Conservation (phyloP, 2,888 invertebrate genomes). For the Cosmia pyralina region DNA sequence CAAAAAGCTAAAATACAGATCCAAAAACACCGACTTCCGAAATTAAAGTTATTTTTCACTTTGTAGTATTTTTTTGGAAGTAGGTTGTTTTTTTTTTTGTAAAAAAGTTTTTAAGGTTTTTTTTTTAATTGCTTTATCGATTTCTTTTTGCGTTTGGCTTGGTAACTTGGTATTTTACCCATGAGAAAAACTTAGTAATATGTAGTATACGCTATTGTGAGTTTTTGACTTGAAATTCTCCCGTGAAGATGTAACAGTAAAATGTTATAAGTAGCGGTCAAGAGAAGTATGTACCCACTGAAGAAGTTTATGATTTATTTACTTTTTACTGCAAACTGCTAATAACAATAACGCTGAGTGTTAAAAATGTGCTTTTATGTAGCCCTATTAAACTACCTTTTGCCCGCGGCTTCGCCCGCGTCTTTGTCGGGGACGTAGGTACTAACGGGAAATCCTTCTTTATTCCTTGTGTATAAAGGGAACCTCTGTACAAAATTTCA, state of each 20-base stretch:
- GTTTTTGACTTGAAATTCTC: background rate
- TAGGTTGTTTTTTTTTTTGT: too few relatives aligned
- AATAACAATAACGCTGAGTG: background rate
- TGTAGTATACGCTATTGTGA: background rate
- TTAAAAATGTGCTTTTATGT: conserved; percentile 13
- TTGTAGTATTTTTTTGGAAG: too few relatives aligned
- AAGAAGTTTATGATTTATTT: conserved; percentile 41
- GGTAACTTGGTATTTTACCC: background rate
- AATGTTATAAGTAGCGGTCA: conserved; percentile 40
- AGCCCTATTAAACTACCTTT: background rate
- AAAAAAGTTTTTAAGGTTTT: background rate
- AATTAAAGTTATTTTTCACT: too few relatives aligned
- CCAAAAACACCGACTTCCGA: too few relatives aligned
- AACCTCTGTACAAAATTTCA: too few relatives aligned
- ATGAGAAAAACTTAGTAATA: background rate
- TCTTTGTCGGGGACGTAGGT: too few relatives aligned
- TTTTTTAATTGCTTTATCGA: too few relatives aligned
- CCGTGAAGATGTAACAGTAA: conserved; percentile 38
- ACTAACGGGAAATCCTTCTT: too few relatives aligned
- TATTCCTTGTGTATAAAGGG: too few relatives aligned
- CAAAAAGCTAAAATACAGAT: too few relatives aligned
- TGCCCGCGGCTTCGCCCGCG: too few relatives aligned
- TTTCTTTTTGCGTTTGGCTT: too few relatives aligned
- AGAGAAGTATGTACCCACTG: conserved; percentile 31
- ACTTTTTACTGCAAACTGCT: conserved; percentile 32